Evolutionary conservation across 2,888 invertebrate genomes (phyloP), one percentile per base, ranked within the genome.

Genomic region (Sipha maydis): DNA sequence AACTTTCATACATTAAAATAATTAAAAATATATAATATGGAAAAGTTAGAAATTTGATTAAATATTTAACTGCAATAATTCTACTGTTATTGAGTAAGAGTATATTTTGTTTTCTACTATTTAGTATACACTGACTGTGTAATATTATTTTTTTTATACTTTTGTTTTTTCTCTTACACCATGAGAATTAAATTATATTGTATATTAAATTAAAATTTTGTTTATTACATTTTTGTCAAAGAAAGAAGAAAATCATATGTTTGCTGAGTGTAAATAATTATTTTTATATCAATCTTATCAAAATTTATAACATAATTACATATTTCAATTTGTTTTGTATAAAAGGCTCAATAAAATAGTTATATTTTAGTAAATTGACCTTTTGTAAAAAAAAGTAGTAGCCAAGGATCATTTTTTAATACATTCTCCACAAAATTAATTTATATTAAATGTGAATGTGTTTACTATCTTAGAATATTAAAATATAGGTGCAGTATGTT

Each of bases 221-320:
- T 71, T 71, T 71, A 54, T 54, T 54, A 83, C 25, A 83, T 14
- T 69, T 80, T 61, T 61, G 38, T 56, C 8, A 61, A 76, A 54
- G 48, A 54, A 85, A 69, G 61, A 76, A 76, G 41, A 41, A 76
- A 61, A 84, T 76, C 83, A 75, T 84, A 41, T 85, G 48, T 54
- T 31, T 69, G n/a, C n/a, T 0, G 34, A 78, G 19, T 85, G 77
- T 85, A 85, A 69, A 85, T 85, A 85, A 78, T 69, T 85, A 85
- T 85, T 85, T 85, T 85, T 85, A 78, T 85, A 85, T 78, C 48
- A 25, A 77, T 34, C 69, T 85, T 85, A 78, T 85, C 77, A 54
- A 34, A 48, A 69, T 78, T 38, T 84, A 41, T 56, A 54, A 28
- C 34, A 83, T 83, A 75, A 73, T 76, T 38, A 41, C 41, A 41